Percentiles rank a stretch among this genome's conserved stretches.
phyloP scores from a whole-genome alignment of 2,888 invertebrate species.

The Xanthorhoe designata region DNA sequence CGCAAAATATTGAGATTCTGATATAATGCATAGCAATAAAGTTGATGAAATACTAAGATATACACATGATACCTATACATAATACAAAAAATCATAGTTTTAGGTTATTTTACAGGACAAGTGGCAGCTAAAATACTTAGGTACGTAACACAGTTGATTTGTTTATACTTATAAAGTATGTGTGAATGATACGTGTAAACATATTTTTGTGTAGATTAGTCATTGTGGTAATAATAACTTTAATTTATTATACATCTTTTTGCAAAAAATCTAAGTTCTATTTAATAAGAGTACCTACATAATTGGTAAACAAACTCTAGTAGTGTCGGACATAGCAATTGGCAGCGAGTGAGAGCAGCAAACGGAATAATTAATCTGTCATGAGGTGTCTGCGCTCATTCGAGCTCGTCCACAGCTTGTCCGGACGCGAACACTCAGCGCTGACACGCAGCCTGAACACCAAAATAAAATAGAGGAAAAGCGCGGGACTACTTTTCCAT shows the following conservation, averaged over 20 bases:
- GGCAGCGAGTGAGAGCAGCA: slow-evolving; percentile 50
- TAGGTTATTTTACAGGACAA: too few relatives aligned
- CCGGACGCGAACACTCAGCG: slow-evolving; percentile 36
- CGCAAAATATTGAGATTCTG: too few relatives aligned
- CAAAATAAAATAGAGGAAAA: slow-evolving; percentile 28
- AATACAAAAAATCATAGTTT: not conserved
- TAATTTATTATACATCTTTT: too few relatives aligned
- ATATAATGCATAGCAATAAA: too few relatives aligned
- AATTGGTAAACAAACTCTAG: slow-evolving; percentile 18
- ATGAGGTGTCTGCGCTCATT: slow-evolving; percentile 60
- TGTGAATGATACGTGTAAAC: too few relatives aligned
- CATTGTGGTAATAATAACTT: too few relatives aligned
- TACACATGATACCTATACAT: not conserved
- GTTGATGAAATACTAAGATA: not conserved
- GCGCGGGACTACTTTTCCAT: slow-evolving; percentile 5
- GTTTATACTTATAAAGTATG: too few relatives aligned
- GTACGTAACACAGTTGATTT: too few relatives aligned
- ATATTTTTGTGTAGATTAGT: too few relatives aligned
- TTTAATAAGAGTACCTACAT: not conserved
- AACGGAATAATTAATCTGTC: slow-evolving; percentile 73
- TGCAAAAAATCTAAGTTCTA: too few relatives aligned
- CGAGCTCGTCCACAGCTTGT: slow-evolving; percentile 49
- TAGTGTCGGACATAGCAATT: slow-evolving; percentile 40
- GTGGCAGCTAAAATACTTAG: too few relatives aligned
- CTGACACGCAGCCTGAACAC: slow-evolving; percentile 21